phyloP scores from a whole-genome alignment of 1,140 invertebrate genomes.

The Carcinoscorpius rotundicauda region DNA sequence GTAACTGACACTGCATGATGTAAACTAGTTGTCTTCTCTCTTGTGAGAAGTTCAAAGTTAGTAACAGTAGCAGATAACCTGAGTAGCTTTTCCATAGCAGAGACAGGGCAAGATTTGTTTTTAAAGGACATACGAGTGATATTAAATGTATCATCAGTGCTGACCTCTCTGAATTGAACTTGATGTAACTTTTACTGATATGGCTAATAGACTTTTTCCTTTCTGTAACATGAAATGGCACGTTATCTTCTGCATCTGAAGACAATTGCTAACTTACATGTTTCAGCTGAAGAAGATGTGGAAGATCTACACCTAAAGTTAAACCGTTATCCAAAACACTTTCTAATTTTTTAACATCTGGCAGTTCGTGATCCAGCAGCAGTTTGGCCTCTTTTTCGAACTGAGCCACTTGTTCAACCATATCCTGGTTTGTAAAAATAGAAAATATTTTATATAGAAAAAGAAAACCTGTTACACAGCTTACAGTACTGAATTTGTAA shows the following conservation, averaged over 20 bases:
- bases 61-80: no score
- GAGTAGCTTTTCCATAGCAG: no score
- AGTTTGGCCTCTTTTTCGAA: slow-evolving; percentile 39
- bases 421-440: slow-evolving; percentile 26
- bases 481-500: no score
- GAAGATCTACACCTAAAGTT: slow-evolving; percentile 71
- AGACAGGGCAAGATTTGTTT: not conserved
- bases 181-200: not conserved
- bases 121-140: not conserved
- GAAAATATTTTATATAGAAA: no score
- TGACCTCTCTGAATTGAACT: not conserved
- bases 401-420: slow-evolving; percentile 36
- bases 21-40: no score
- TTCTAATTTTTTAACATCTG: slow-evolving; percentile 51
- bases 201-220: not conserved
- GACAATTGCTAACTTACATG: slow-evolving; percentile 41
- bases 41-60: no score
- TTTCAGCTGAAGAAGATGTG: slow-evolving; percentile 57
- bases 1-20: no score
- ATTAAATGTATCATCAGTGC: not conserved
- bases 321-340: slow-evolving; percentile 58
- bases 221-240: not conserved
- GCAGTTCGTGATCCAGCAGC: slow-evolving; percentile 37
- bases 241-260: not conserved
- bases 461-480: no score